Evolutionary conservation across 2,888 invertebrate species (phyloP).

Genomic region (Acanthoscelides obtectus): DNA sequence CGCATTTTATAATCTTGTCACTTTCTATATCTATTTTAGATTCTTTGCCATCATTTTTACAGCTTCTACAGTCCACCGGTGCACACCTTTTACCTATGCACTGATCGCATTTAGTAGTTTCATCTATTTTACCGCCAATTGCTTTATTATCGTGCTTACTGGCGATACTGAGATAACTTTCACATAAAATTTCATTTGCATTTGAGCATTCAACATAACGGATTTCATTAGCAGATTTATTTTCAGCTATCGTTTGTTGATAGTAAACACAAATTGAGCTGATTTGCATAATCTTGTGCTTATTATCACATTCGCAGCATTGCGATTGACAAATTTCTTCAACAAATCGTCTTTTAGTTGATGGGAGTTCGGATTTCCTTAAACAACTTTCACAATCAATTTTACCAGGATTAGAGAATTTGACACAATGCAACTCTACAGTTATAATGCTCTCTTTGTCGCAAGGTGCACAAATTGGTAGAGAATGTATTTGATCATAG

Average conservation of each 20-base stretch:
- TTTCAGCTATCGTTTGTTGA: background rate
- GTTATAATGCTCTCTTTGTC: background rate
- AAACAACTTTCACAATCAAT: background rate
- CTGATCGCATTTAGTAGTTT: background rate
- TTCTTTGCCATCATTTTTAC: too few species aligned
- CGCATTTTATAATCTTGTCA: too few species aligned
- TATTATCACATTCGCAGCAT: background rate
- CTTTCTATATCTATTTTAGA: too few species aligned
- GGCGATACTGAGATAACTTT: background rate
- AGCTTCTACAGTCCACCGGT: too few species aligned
- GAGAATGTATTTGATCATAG: background rate
- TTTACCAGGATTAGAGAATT: background rate
- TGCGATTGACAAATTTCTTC: background rate
- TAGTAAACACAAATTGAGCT: background rate
- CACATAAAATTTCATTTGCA: background rate
- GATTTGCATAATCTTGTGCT: background rate
- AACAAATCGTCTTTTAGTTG: background rate
- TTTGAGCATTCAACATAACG: background rate
- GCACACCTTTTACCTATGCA: too few species aligned
- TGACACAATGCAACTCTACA: background rate
- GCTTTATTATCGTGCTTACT: background rate
- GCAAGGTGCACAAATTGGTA: background rate
- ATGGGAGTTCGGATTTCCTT: background rate
- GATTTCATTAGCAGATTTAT: background rate
- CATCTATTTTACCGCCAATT: background rate